Evolutionary conservation across 2,888 invertebrate species (phyloP), one percentile per base, ranked within the genome.

Genomic region (Drymonia ruficornis): DNA sequence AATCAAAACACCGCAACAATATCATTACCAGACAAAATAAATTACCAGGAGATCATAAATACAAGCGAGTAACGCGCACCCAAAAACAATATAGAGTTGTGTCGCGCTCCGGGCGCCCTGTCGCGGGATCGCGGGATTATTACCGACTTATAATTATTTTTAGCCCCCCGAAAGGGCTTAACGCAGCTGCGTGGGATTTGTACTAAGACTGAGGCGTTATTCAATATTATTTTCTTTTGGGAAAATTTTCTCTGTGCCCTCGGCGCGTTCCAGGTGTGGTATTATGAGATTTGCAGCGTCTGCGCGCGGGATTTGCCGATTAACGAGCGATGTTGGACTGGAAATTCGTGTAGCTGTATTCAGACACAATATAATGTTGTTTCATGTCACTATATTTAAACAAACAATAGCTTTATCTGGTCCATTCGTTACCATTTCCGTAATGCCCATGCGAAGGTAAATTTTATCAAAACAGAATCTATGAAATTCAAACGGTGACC

Each of bases 211-310:
- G 53, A 43, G 80, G 77, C 86, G 86, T 88, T 89, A 89, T 89
- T 89, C 89, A 90, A 91, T 91, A 91, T 91, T 88, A 89, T 89
- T 89, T 70, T 86, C 87, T 83, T 76, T 74, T 74, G 74, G 73
- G 73, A 76, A 70, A 59, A 61, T 61, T 70, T 63, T 65, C 55
- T 13, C 63, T 65, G 53, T 55, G 59, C 16, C 40, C 40, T 9
- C 43, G 68, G 56, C 80, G 72, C 80, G 81, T 79, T 81, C 74
- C 84, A 82, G 82, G 84, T 83, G 75, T 65, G 67, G 83, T 63
- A 80, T 84, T 85, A 83, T 79, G 72, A 81, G 83, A 81, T 84
- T 83, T 82, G 73, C 67, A 71, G 71, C 75, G 72, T 73, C 72
- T 61, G 63, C 63, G 53, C 55, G 58, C 59, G 65, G 49, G 65